Evolutionary conservation across 2,888 invertebrate genomes (phyloP).

Genomic region (Idaea biselata): DNA sequence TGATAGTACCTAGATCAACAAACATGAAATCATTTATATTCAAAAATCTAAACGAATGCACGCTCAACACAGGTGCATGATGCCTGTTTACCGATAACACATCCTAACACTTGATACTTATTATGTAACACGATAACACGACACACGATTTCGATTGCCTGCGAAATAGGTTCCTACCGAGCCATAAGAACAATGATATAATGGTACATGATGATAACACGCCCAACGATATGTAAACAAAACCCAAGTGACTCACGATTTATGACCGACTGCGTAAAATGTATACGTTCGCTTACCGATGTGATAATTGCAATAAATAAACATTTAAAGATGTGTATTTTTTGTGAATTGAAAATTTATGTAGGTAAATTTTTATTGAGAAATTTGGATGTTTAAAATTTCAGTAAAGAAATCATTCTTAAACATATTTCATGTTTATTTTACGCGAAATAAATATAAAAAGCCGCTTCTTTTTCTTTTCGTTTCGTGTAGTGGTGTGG

Average conservation of each 20-base stretch:
- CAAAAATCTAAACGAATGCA: slow-evolving; percentile 9
- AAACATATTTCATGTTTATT: too few relatives aligned
- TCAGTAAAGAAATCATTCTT: too few relatives aligned
- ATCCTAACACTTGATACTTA: slow-evolving; percentile 8
- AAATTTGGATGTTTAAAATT: slow-evolving; percentile 17
- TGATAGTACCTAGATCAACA: too few relatives aligned
- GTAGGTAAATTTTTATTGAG: neutral
- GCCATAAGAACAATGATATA: slow-evolving; percentile 23
- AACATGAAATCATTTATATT: too few relatives aligned
- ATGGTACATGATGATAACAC: slow-evolving; percentile 26
- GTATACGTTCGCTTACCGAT: slow-evolving; percentile 28
- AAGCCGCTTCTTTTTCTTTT: too few relatives aligned
- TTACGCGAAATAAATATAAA: too few relatives aligned
- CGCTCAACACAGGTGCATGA: slow-evolving; percentile 40
- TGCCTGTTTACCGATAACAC: slow-evolving; percentile 24
- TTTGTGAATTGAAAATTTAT: neutral
- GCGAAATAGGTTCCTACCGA: slow-evolving; percentile 18
- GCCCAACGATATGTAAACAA: slow-evolving; percentile 27
- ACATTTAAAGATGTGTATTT: slow-evolving; percentile 7
- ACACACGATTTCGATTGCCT: slow-evolving; percentile 18
- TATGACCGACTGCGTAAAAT: slow-evolving; percentile 31
- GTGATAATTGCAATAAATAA: slow-evolving; percentile 30
- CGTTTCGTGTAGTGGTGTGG: too few relatives aligned
- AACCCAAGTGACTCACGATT: slow-evolving; percentile 31
- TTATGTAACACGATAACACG: slow-evolving; percentile 16